Percentiles rank a stretch among this genome's conserved stretches.
phyloP scores from a whole-genome alignment of 2,888 invertebrate genomes.

The Campoplex nolae region DNA sequence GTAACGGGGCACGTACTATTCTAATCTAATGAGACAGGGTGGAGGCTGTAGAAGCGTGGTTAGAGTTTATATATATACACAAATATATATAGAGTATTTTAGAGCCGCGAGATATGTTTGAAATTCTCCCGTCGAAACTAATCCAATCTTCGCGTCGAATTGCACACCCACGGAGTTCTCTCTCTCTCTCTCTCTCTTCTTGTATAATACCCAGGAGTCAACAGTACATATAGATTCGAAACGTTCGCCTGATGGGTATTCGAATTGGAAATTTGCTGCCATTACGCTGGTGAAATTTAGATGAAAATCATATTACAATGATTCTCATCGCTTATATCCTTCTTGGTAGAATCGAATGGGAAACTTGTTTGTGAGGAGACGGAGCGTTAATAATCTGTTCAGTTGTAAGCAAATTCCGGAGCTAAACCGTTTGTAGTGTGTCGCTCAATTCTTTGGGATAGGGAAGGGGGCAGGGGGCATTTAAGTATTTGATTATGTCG shows the following conservation, averaged over 20 bases:
- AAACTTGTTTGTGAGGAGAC: not conserved
- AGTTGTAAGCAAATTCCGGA: not conserved
- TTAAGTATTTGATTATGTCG: too few relatives aligned
- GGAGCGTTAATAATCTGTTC: not conserved
- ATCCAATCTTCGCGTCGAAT: slow-evolving; percentile 64
- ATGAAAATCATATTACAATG: slow-evolving; percentile 9
- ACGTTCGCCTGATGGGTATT: slow-evolving; percentile 14
- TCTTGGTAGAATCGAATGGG: not conserved
- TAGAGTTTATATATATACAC: not conserved
- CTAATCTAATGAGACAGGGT: slow-evolving; percentile 60
- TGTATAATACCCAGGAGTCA: slow-evolving; percentile 47
- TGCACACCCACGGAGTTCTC: slow-evolving; percentile 28
- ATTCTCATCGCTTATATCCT: not conserved
- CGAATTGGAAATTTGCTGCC: slow-evolving; percentile 21
- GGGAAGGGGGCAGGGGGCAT: too few relatives aligned
- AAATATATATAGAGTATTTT: not conserved
- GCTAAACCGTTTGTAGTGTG: too few relatives aligned
- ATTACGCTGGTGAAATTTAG: not conserved
- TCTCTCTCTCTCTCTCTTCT: not conserved
- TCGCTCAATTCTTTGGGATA: too few relatives aligned
- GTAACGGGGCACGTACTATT: slow-evolving; percentile 51
- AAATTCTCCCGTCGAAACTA: slow-evolving; percentile 68
- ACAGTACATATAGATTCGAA: slow-evolving; percentile 27
- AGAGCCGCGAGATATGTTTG: slow-evolving; percentile 54
- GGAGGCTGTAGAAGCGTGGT: slow-evolving; percentile 3